Evolutionary conservation across 2,113 vertebrate genomes (phyloP).

Genomic region (Vimba vimba): DNA sequence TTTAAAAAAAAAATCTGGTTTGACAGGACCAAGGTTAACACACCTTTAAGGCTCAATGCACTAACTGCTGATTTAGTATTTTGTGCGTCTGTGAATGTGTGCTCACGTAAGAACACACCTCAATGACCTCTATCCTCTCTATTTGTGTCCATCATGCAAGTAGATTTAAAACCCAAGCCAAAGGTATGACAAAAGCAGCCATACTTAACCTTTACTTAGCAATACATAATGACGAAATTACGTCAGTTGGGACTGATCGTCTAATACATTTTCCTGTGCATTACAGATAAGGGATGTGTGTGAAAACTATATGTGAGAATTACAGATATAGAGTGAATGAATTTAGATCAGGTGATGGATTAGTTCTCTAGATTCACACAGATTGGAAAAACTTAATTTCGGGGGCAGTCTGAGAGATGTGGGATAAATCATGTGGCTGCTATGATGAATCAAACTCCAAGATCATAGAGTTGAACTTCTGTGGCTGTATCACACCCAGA

Average conservation of each 20-base stretch:
- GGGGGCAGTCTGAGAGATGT: neutral
- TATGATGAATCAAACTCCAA: neutral
- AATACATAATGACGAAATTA: neutral
- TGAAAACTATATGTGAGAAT: neutral
- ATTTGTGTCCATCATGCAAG: neutral
- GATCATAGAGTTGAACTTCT: slow-evolving; percentile 7
- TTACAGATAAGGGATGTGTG: neutral
- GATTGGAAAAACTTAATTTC: neutral
- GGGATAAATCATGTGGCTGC: neutral
- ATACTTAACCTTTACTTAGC: slow-evolving; percentile 31
- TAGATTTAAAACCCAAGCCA: neutral
- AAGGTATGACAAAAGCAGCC: neutral
- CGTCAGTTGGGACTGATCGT: neutral
- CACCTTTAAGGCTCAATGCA: neutral
- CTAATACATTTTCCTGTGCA: neutral
- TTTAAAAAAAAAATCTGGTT: slow-evolving; percentile 4
- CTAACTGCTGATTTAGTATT: slow-evolving; percentile 29
- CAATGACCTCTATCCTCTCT: neutral
- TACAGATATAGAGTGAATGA: neutral
- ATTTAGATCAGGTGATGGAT: slow-evolving; percentile 1
- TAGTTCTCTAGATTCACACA: neutral
- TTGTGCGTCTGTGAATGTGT: neutral
- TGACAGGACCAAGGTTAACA: slow-evolving; percentile 22
- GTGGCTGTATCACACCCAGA: slow-evolving; percentile 20
- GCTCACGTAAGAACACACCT: slow-evolving; percentile 13